phyloP scores from a whole-genome alignment of 2,888 invertebrate species.

The Branchinecta sandiegonensis region DNA sequence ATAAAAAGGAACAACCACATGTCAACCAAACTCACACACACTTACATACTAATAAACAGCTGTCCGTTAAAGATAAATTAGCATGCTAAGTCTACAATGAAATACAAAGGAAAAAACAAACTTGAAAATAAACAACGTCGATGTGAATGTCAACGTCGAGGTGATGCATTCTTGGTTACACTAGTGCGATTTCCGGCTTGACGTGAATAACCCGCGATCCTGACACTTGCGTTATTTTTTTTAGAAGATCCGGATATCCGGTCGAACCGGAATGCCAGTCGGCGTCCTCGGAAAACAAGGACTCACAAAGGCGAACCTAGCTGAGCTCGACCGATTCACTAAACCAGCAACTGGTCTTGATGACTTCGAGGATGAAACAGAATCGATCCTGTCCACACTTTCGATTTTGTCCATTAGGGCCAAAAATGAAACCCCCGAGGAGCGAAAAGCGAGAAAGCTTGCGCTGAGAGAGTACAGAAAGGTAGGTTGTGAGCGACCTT shows the following conservation, averaged over 20 bases:
- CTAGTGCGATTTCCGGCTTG: too few relatives aligned
- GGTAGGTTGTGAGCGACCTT: constrained; percentile 29
- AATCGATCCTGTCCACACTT: constrained; percentile 29
- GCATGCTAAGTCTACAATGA: too few relatives aligned
- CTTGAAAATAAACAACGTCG: too few relatives aligned
- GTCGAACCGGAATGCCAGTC: constrained; percentile 57
- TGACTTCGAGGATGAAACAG: constrained; percentile 24
- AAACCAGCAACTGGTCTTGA: constrained; percentile 24
- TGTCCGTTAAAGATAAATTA: too few relatives aligned
- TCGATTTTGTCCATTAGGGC: constrained; percentile 37
- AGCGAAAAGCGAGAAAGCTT: constrained; percentile 62
- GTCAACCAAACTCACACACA: too few relatives aligned
- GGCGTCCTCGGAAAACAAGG: constrained; percentile 45
- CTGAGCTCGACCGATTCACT: constrained; percentile 41
- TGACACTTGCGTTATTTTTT: constrained; percentile 16
- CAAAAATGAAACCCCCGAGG: constrained; percentile 62
- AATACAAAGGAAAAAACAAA: too few relatives aligned
- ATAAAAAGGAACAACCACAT: too few relatives aligned
- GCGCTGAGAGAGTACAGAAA: constrained; percentile 60
- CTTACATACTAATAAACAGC: too few relatives aligned
- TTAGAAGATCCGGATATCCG: constrained; percentile 28
- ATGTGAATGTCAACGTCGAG: too few relatives aligned
- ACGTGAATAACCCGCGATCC: not conserved
- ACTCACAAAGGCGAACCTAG: constrained; percentile 52
- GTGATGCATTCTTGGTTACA: not conserved